phyloP scores from a whole-genome alignment of 2,113 vertebrate species.

The Excalfactoria chinensis region DNA sequence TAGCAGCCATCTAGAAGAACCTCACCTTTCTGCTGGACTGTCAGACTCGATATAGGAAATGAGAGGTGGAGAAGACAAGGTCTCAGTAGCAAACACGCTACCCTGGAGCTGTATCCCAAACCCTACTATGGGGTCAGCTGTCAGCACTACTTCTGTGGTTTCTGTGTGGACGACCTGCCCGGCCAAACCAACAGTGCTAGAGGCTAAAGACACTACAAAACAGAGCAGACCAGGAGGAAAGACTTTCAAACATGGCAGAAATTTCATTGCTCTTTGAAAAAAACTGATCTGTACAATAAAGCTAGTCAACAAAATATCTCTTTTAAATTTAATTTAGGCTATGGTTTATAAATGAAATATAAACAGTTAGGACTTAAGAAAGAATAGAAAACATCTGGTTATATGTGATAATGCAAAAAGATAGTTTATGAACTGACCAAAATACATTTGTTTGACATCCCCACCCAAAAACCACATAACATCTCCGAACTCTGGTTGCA shows the following conservation, averaged over 20 bases:
- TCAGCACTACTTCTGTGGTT: slow-evolving; percentile 92
- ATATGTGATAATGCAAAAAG: neutral
- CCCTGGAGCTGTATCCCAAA: slow-evolving; percentile 98
- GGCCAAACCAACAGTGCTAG: slow-evolving; percentile 94
- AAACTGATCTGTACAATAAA: slow-evolving; percentile 4
- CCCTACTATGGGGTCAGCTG: slow-evolving; percentile 91
- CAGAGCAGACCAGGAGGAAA: slow-evolving; percentile 47
- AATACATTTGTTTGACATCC: neutral
- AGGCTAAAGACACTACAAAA: slow-evolving; percentile 93
- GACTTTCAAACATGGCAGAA: slow-evolving; percentile 19
- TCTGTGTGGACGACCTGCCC: slow-evolving; percentile 99
- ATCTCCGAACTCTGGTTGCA: neutral
- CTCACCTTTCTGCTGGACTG: slow-evolving; percentile 96
- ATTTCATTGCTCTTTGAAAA: neutral
- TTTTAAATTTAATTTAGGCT: slow-evolving; percentile 3
- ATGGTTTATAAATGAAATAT: neutral
- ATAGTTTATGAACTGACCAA: neutral
- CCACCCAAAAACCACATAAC: neutral
- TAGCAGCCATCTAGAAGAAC: neutral
- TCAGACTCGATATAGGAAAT: slow-evolving; percentile 97
- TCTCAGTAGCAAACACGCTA: slow-evolving; percentile 96
- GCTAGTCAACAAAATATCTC: neutral
- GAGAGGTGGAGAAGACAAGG: slow-evolving; percentile 95
- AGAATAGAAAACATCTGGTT: neutral
- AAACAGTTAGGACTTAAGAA: neutral